These are phyloP conservation scores for Neoscelio sp. DNA, from an alignment of 2,888 invertebrate species.

Conservation along the genomic window DNA sequence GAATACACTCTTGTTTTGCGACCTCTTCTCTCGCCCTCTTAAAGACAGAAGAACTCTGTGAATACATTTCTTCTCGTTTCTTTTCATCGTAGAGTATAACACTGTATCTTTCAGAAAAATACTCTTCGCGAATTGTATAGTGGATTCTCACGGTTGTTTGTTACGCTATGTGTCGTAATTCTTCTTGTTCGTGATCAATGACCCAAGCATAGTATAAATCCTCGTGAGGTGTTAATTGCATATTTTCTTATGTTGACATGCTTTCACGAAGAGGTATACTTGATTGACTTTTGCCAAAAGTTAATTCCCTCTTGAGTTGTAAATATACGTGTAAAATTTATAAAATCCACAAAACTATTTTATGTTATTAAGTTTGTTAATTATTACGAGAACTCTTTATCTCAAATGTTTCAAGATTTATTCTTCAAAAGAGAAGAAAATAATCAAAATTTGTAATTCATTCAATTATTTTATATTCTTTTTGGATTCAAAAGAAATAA, in stretches of 20 bases:
- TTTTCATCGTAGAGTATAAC: conserved; percentile 68
- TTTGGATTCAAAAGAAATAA: too few relatives aligned
- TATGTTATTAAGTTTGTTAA: too few relatives aligned
- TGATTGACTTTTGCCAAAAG: background rate
- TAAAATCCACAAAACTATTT: too few relatives aligned
- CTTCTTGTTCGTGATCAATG: conserved; percentile 38
- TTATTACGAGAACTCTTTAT: too few relatives aligned
- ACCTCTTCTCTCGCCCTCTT: conserved; percentile 63
- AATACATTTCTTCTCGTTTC: conserved; percentile 69
- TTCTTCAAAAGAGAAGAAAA: too few relatives aligned
- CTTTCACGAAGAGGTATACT: too few relatives aligned
- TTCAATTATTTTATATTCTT: too few relatives aligned
- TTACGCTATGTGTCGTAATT: conserved; percentile 32
- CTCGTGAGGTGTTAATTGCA: conserved; percentile 49
- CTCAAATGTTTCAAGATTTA: too few relatives aligned
- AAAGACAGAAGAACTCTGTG: conserved; percentile 64
- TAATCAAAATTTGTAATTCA: too few relatives aligned
- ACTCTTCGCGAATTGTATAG: conserved; percentile 32
- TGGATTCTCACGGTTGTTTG: conserved; percentile 47
- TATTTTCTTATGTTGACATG: conserved; percentile 16
- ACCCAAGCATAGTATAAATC: conserved; percentile 43
- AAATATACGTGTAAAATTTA: too few relatives aligned
- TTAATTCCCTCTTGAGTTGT: background rate
- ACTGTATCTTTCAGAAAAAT: conserved; percentile 52
- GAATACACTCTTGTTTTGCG: conserved; percentile 62